Percentiles rank a stretch among this genome's conserved stretches.
Conservation (phyloP, 2,113 vertebrate genomes). For the Pogonocichla stellata region DNA sequence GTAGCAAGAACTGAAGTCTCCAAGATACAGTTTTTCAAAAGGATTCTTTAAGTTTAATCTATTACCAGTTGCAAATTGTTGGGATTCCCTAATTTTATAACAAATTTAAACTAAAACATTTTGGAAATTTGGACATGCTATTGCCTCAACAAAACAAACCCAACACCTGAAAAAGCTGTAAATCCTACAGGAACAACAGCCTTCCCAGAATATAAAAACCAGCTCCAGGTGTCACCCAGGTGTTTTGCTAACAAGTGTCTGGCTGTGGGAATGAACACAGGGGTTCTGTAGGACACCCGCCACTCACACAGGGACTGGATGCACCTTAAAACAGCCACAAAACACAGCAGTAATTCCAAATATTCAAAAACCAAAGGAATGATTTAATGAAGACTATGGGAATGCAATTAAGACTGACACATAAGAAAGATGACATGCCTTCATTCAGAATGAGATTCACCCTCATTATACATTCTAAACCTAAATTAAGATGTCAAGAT, state of each 20-base stretch:
- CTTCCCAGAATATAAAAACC: not conserved
- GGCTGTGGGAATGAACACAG: not conserved
- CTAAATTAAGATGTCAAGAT: not conserved
- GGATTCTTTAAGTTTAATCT: not conserved
- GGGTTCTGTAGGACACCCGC: not conserved
- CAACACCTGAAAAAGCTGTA: not conserved
- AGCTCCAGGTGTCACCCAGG: not conserved
- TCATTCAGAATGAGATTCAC: slow-evolving; percentile 5
- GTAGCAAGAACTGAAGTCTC: not conserved
- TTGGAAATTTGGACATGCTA: not conserved
- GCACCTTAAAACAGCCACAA: not conserved
- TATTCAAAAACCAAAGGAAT: not conserved
- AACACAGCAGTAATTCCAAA: not conserved
- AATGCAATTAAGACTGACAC: not conserved
- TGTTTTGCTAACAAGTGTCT: not conserved
- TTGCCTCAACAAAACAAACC: not conserved
- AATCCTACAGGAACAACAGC: not conserved
- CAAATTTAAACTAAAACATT: not conserved
- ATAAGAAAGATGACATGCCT: not conserved
- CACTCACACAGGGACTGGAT: not conserved
- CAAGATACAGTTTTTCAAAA: not conserved
- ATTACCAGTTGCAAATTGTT: not conserved
- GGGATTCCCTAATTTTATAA: not conserved
- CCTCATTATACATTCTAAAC: not conserved
- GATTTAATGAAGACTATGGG: not conserved